Conservation (phyloP, 2,888 invertebrate species). For the Uloborus plumipes region DNA sequence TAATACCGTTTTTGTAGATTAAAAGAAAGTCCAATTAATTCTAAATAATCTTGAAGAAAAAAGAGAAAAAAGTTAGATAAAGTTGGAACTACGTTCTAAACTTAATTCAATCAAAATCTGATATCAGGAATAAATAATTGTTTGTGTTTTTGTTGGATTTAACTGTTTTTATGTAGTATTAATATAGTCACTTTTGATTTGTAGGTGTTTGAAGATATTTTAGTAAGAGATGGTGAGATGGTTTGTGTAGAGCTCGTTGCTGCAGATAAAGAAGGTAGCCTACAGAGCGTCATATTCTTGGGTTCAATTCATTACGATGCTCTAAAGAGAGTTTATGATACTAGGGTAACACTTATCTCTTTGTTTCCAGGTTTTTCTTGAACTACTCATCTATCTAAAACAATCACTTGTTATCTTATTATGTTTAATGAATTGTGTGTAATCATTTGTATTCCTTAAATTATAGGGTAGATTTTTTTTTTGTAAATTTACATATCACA, state of each 20-base stretch:
- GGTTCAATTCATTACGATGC: constrained; percentile 98
- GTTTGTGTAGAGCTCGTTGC: constrained; percentile 98
- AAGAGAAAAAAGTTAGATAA: no score
- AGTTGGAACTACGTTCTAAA: no score
- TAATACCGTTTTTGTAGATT: no score
- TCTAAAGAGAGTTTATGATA: constrained; percentile 95
- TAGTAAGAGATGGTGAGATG: constrained; percentile 98
- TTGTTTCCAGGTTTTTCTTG: constrained; percentile 1
- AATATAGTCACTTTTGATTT: constrained; percentile 38
- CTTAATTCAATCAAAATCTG: not conserved
- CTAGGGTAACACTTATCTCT: constrained; percentile 79
- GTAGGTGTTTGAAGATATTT: constrained; percentile 92
- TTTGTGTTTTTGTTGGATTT: no score
- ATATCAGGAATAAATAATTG: not conserved
- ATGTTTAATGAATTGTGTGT: no score
- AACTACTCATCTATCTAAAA: not conserved
- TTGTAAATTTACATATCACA: no score
- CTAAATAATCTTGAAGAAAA: no score
- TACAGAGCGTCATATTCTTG: constrained; percentile 94
- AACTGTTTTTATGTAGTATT: not conserved
- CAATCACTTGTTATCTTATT: no score
- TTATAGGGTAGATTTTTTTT: no score
- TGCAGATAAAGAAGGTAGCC: constrained; percentile 85
- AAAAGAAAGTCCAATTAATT: no score
- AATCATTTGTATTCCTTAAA: no score